Conservation (phyloP, 2,888 invertebrate genomes). For the Mesopsocus fuscifrons region DNA sequence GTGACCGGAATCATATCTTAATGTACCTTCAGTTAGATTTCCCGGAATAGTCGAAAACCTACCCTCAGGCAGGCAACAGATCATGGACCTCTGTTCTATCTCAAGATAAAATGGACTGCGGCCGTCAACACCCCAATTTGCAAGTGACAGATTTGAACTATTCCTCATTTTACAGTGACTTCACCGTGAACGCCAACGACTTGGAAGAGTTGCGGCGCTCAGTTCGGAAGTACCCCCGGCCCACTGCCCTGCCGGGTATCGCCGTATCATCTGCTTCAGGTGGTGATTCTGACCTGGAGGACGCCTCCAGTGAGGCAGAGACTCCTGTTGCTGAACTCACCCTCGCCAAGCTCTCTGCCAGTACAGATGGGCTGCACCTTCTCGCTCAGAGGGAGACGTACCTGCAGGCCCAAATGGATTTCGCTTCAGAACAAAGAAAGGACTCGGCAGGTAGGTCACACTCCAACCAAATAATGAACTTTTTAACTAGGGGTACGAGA, state of each 20-base stretch:
- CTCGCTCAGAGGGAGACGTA: conserved; percentile 26
- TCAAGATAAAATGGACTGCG: no score
- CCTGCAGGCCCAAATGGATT: conserved; percentile 15
- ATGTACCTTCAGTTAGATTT: no score
- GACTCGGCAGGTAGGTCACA: not conserved
- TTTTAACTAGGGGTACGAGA: no score
- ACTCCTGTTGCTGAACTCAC: conserved; percentile 41
- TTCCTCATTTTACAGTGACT: conserved; percentile 48
- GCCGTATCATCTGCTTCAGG: conserved; percentile 26
- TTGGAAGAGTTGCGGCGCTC: conserved; percentile 65
- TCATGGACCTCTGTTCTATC: no score
- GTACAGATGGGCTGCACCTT: conserved; percentile 43
- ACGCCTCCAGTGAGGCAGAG: conserved; percentile 31
- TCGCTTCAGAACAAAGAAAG: not conserved
- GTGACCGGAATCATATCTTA: no score
- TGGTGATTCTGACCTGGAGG: conserved; percentile 42
- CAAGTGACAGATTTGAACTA: no score
- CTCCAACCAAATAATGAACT: no score
- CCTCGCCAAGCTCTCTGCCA: conserved; percentile 49
- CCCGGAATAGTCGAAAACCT: no score
- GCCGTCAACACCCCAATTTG: no score
- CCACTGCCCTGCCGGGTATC: conserved; percentile 21
- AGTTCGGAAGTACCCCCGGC: conserved; percentile 28
- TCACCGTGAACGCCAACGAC: conserved; percentile 76
- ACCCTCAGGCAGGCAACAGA: no score